A percentile compares a stretch with the other conserved stretches of the same genome.
phyloP scores from a whole-genome alignment of 2,797 vertebrate species.

The Macrochelys suwanniensis region DNA sequence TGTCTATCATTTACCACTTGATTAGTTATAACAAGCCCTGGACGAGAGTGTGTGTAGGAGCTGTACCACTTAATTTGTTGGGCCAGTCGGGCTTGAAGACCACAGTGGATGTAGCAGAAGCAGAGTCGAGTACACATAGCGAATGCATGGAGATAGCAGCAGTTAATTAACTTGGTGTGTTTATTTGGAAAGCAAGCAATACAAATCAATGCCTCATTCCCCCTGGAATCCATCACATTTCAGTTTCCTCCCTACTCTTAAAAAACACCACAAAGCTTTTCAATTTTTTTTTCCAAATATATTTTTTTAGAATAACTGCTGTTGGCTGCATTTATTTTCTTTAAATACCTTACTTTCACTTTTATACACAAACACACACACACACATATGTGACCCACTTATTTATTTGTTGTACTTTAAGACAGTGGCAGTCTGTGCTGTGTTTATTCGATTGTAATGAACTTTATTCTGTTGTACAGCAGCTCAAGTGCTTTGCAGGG shows the following conservation, averaged over 20 bases:
- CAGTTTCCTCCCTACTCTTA: fast-evolving
- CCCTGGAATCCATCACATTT: fast-evolving
- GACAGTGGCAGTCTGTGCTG: fast-evolving
- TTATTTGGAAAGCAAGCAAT: conserved; percentile 49
- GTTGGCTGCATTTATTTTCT: neutral
- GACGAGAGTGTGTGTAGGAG: conserved; percentile 1
- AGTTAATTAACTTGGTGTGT: conserved; percentile 58
- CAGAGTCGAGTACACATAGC: neutral
- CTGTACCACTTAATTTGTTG: conserved; percentile 35
- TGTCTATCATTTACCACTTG: conserved; percentile 50
- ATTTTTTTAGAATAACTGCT: neutral
- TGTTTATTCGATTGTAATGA: fast-evolving
- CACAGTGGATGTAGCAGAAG: conserved; percentile 59
- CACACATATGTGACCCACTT: neutral
- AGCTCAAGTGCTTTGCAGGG: neutral
- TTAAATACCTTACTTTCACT: fast-evolving
- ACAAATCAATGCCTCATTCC: conserved; percentile 14
- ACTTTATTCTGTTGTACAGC: neutral
- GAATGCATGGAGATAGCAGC: conserved; percentile 37
- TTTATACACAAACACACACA: neutral
- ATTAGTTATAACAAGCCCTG: conserved; percentile 52
- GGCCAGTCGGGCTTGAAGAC: conserved; percentile 14
- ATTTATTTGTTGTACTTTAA: fast-evolving
- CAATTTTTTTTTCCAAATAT: neutral
- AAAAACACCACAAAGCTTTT: neutral